Conservation (phyloP, 2,888 invertebrate genomes). For the Platerodrilus igneus region DNA sequence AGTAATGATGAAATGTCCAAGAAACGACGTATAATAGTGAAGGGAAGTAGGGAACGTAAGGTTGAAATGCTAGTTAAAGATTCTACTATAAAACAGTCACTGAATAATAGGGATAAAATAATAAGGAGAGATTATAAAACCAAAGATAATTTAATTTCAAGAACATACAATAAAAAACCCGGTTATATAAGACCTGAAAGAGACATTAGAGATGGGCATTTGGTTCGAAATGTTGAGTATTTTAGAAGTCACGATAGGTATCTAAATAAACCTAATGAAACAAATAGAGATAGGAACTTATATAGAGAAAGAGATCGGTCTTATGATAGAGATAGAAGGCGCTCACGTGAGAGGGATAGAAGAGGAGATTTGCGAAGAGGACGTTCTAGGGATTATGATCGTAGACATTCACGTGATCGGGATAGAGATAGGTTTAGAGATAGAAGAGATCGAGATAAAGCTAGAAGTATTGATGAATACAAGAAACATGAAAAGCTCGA, state of each 20-base stretch:
- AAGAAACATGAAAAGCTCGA: slow-evolving; percentile 50
- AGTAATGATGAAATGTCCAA: slow-evolving; percentile 50
- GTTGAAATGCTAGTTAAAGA: slow-evolving; percentile 38
- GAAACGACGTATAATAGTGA: slow-evolving; percentile 40
- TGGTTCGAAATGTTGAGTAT: slow-evolving; percentile 16
- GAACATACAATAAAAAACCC: too few species aligned
- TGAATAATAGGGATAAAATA: slow-evolving; percentile 24
- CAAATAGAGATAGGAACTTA: slow-evolving; percentile 40
- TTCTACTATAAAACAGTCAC: slow-evolving; percentile 17
- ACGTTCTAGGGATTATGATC: slow-evolving; percentile 21
- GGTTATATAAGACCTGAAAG: too few species aligned
- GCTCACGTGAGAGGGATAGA: slow-evolving; percentile 31
- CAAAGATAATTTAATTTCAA: too few species aligned
- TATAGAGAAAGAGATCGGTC: slow-evolving; percentile 34
- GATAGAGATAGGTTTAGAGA: slow-evolving; percentile 39
- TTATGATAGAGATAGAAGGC: slow-evolving; percentile 10
- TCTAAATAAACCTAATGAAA: slow-evolving; percentile 38
- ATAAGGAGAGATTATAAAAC: slow-evolving; percentile 25
- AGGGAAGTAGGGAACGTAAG: slow-evolving; percentile 45
- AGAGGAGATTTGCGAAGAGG: slow-evolving; percentile 33
- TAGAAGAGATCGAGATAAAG: slow-evolving; percentile 42
- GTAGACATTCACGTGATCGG: slow-evolving; percentile 38
- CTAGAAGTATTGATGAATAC: slow-evolving; percentile 38
- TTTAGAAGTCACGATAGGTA: slow-evolving; percentile 17
- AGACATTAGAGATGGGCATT: slow-evolving; percentile 12